phyloP scores from a whole-genome alignment of 1,140 invertebrate species.

The Kradibia gibbosae region DNA sequence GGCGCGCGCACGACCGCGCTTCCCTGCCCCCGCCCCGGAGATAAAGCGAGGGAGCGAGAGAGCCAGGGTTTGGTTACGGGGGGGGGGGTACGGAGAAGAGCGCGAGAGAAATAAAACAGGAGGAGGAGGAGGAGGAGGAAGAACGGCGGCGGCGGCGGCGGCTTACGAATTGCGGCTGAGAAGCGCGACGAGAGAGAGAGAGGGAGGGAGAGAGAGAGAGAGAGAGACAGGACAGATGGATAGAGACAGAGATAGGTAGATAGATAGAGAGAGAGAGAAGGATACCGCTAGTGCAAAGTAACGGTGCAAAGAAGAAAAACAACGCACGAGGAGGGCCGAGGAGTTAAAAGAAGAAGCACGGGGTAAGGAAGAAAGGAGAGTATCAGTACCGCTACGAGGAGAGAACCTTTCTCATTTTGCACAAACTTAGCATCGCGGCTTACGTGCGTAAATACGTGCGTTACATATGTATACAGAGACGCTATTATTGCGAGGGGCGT shows the following conservation, averaged over 20 bases:
- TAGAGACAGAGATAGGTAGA: too few species aligned
- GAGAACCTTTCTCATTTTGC: slow-evolving; percentile 19
- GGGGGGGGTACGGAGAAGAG: neutral
- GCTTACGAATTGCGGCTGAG: too few species aligned
- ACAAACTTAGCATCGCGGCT: neutral
- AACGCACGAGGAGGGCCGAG: too few species aligned
- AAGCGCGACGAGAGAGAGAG: neutral
- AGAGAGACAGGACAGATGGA: neutral
- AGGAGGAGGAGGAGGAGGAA: neutral
- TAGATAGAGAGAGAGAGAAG: neutral
- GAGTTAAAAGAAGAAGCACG: neutral
- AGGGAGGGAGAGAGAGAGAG: neutral
- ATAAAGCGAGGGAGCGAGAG: too few species aligned
- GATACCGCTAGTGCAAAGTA: neutral
- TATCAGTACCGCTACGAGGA: slow-evolving; percentile 34
- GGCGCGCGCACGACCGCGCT: too few species aligned
- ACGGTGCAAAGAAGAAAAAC: slow-evolving; percentile 2
- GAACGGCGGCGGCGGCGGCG: too few species aligned
- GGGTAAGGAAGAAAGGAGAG: slow-evolving; percentile 19
- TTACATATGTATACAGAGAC: neutral
- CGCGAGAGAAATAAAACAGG: neutral
- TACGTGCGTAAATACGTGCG: neutral
- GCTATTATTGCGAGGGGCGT: neutral
- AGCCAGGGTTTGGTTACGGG: too few species aligned
- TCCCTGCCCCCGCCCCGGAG: too few species aligned